These are phyloP conservation scores for Schrankia costaestrigalis DNA, from an alignment of 2,888 invertebrate genomes.

Conservation along the genomic window DNA sequence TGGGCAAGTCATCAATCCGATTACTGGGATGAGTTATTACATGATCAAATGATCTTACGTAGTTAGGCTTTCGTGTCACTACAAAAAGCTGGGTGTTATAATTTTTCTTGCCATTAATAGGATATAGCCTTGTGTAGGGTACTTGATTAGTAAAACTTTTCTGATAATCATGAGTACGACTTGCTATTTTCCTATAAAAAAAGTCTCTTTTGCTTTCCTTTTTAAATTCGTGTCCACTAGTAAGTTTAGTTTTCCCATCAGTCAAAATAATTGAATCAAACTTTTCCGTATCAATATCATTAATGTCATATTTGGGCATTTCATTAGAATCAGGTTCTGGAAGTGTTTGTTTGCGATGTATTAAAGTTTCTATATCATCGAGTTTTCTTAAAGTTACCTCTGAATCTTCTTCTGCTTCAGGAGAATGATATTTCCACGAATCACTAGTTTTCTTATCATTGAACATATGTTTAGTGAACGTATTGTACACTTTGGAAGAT, in stretches of 20 bases:
- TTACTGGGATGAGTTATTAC: slow-evolving; percentile 9
- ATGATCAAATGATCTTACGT: too few species aligned
- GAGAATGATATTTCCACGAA: slow-evolving; percentile 45
- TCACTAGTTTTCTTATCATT: slow-evolving; percentile 12
- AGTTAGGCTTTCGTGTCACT: too few species aligned
- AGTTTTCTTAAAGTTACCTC: slow-evolving; percentile 18
- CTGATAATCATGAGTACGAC: too few species aligned
- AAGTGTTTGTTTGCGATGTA: slow-evolving; percentile 27
- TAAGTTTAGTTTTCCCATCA: slow-evolving; percentile 7
- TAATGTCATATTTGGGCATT: slow-evolving; percentile 27
- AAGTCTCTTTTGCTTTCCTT: background rate
- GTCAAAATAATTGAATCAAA: slow-evolving; percentile 20
- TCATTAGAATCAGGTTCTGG: slow-evolving; percentile 3
- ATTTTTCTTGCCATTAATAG: too few species aligned
- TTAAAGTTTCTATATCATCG: slow-evolving; percentile 41
- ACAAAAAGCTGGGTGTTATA: too few species aligned
- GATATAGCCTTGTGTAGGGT: too few species aligned
- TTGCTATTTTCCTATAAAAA: too few species aligned
- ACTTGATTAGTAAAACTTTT: too few species aligned
- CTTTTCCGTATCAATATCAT: slow-evolving; percentile 30
- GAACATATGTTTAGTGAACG: slow-evolving; percentile 49
- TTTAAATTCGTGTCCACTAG: background rate
- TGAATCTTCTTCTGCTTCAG: slow-evolving; percentile 51
- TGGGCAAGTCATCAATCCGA: slow-evolving; percentile 6
- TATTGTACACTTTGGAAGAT: slow-evolving; percentile 51